phyloP scores from a whole-genome alignment of 2,888 invertebrate genomes.

The Pediacus dermestoides region DNA sequence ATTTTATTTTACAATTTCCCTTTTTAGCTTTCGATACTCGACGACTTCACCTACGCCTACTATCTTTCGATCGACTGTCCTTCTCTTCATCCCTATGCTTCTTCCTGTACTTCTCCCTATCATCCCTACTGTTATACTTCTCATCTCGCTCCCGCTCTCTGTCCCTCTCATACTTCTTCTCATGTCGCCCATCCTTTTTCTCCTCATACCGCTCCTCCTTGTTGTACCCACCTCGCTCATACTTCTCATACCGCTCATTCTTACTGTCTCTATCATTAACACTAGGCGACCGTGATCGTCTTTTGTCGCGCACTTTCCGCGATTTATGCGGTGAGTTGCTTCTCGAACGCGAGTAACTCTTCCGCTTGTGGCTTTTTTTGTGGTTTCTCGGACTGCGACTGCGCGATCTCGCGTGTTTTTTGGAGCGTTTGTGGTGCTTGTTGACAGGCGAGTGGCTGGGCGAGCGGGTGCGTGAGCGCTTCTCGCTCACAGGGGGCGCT shows the following conservation, averaged over 20 bases:
- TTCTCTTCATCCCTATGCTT: constrained; percentile 37
- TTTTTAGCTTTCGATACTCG: too few species aligned
- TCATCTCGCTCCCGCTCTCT: constrained; percentile 35
- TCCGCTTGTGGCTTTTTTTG: constrained; percentile 46
- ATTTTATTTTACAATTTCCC: too few species aligned
- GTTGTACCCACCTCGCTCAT: constrained; percentile 34
- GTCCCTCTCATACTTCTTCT: constrained; percentile 34
- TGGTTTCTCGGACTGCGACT: constrained; percentile 41
- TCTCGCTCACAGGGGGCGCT: constrained; percentile 43
- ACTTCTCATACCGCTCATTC: constrained; percentile 46
- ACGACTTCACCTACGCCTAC: constrained; percentile 39
- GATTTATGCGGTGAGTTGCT: constrained; percentile 46
- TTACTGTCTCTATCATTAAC: constrained; percentile 44
- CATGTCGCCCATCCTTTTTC: constrained; percentile 40
- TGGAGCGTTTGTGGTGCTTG: constrained; percentile 44
- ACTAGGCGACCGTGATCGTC: constrained; percentile 48
- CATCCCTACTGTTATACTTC: constrained; percentile 23
- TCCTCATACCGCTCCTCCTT: constrained; percentile 35
- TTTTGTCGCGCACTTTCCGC: constrained; percentile 47
- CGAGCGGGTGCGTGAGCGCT: constrained; percentile 44
- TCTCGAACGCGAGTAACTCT: constrained; percentile 47
- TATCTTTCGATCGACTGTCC: constrained; percentile 40
- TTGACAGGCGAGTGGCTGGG: constrained; percentile 42
- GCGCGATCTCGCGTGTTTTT: constrained; percentile 44
- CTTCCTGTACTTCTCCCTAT: constrained; percentile 39